Conservation (phyloP, 2,113 vertebrate species). For the Channa maculata region DNA sequence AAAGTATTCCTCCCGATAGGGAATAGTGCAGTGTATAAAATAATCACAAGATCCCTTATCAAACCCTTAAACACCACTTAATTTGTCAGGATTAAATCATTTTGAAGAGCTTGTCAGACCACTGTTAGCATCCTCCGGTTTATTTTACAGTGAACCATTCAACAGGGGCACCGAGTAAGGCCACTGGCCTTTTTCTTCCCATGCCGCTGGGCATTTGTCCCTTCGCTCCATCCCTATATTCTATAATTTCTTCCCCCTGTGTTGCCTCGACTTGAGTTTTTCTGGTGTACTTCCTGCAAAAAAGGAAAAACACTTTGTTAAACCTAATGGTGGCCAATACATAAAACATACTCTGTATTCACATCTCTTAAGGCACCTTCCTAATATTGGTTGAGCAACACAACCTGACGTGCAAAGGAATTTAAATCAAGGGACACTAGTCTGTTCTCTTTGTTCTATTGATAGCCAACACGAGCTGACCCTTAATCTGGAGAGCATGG, state of each 20-base stretch:
- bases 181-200: slow-evolving; percentile 69
- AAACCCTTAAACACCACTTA: slow-evolving; percentile 51
- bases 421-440: too few relatives aligned
- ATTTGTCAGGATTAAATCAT: slow-evolving; percentile 59
- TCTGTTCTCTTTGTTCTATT: too few relatives aligned
- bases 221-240: slow-evolving; percentile 86
- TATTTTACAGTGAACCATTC: slow-evolving; percentile 79
- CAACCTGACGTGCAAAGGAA: too few relatives aligned
- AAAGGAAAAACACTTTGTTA: slow-evolving; percentile 32
- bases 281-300: slow-evolving; percentile 94
- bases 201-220: slow-evolving; percentile 61
- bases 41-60: slow-evolving; percentile 73
- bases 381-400: too few relatives aligned
- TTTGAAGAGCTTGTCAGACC: slow-evolving; percentile 59
- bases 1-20: slow-evolving; percentile 72
- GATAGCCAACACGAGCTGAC: too few relatives aligned
- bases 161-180: slow-evolving; percentile 75
- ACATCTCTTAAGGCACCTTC: too few relatives aligned
- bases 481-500: too few relatives aligned
- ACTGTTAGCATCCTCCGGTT: slow-evolving; percentile 58
- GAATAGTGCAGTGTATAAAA: slow-evolving; percentile 83
- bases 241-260: slow-evolving; percentile 93
- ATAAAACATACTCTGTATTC: too few relatives aligned
- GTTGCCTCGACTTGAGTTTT: slow-evolving; percentile 96
- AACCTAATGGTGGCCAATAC: too few relatives aligned